Evolutionary conservation across 2,113 vertebrate species (phyloP), one percentile per base, ranked within the genome.

Genomic region (Entelurus aequoreus): DNA sequence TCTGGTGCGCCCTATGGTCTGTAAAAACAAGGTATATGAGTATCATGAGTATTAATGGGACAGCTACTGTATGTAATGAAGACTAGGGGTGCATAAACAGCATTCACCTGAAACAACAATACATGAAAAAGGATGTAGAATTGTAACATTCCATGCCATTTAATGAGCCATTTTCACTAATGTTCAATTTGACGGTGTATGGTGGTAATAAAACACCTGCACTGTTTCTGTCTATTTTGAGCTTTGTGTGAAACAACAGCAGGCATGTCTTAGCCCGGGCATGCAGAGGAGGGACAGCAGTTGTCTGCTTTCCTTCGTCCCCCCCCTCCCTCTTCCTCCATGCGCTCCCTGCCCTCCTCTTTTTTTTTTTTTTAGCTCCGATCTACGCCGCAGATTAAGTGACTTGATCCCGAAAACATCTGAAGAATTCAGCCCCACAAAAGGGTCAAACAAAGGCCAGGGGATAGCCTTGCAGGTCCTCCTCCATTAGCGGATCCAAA

Each of bases 401-500:
- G 88, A 86, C 84, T 88, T 77, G 72, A 90, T 88, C 86, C 75
- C 83, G 68, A 76, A 90, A 80, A 88, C 80, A 90, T 84, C 85
- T 61, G 64, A 90, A 84, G 87, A 91, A 93, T 91, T 89, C 69
- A 51, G 80, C 78, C 71, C 75, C 71, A 88, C 88, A 90, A 91
- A 89, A 77, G 78, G 87, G 88, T 91, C 91, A 92, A 75, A 48
- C 77, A 72, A 81, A 88, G 89, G 88, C 83, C 88, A 89, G 61
- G 78, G 86, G 91, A 89, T 87, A 88, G 83, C 87, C 87, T 89
- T 84, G 84, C 80, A 88, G 61, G 60, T 84, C 83, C 74, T 79
- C 83, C 65, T 79, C 88, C 69, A 73, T 82, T 86, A 84, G 69
- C 85, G 48, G 74, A 80, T 73, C 67, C 13, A 79, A 76, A 66